A percentile compares a stretch with the other conserved stretches of the same genome.
Conservation (phyloP, 2,797 vertebrate species). For the Ctenochaetus hawaiiensis region DNA sequence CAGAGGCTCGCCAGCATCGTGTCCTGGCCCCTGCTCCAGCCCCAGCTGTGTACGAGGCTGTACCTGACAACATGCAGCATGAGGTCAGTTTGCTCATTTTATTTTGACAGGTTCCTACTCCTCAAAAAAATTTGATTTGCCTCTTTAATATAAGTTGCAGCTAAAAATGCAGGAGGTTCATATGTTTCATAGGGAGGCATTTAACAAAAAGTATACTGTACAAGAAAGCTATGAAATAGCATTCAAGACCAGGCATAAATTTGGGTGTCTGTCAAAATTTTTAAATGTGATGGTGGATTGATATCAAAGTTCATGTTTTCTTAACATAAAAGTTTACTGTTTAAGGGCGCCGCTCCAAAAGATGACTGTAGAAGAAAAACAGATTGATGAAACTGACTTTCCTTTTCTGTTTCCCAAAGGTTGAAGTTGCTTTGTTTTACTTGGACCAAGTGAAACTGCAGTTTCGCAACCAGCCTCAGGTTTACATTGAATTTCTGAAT, state of each 20-base stretch:
- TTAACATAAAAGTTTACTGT: neutral
- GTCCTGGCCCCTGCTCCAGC: constrained; percentile 93
- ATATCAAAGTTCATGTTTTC: neutral
- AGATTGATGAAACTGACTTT: constrained; percentile 5
- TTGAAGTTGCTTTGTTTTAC: constrained; percentile 98
- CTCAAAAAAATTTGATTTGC: too few species aligned
- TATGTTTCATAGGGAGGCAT: too few species aligned
- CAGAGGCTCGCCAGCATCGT: constrained; percentile 95
- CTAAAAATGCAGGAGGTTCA: too few species aligned
- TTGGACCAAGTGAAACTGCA: constrained; percentile 99
- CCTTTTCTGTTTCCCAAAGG: constrained; percentile 80
- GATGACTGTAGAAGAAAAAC: neutral
- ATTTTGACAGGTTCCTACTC: neutral
- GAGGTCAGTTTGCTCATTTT: constrained; percentile 85
- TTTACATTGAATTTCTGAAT: constrained; percentile 99
- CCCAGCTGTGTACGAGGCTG: constrained; percentile 92
- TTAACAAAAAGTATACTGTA: too few species aligned
- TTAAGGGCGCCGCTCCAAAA: neutral
- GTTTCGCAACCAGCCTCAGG: constrained; percentile 99
- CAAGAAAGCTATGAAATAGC: too few species aligned
- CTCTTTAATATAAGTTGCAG: too few species aligned
- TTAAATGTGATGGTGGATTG: neutral
- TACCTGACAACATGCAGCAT: constrained; percentile 96
- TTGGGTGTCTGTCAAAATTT: too few species aligned
- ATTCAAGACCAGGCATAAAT: neutral